Percentiles rank a stretch among this genome's conserved stretches.
These are phyloP conservation scores for Silurus asotus DNA, from an alignment of 2,113 vertebrate genomes.

Conservation along the genomic window DNA sequence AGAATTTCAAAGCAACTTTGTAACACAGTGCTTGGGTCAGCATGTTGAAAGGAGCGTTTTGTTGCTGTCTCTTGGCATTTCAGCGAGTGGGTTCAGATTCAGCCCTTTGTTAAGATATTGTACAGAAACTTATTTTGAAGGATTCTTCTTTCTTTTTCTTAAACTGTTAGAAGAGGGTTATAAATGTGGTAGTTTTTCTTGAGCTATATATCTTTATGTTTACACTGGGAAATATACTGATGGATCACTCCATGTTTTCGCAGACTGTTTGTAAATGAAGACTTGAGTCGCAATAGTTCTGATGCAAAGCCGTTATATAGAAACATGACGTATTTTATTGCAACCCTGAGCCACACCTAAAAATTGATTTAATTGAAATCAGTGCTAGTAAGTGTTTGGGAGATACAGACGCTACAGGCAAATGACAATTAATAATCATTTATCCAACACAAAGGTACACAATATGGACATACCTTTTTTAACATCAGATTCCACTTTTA, in stretches of 20 bases:
- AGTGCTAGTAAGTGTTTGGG: too few relatives aligned
- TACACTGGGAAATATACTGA: neutral
- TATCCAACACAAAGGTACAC: neutral
- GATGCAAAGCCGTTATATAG: neutral
- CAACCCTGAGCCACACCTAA: neutral
- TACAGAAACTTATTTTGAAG: conserved; percentile 1
- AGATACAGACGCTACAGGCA: neutral
- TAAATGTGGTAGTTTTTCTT: neutral
- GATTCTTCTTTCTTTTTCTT: neutral
- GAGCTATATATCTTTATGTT: neutral
- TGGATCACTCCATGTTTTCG: neutral
- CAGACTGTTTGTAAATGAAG: neutral
- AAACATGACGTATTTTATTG: neutral
- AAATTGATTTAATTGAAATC: neutral
- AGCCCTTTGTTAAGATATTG: neutral
- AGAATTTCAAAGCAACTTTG: neutral
- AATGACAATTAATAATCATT: too few relatives aligned
- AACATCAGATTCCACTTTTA: too few relatives aligned
- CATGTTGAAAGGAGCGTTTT: conserved; percentile 16
- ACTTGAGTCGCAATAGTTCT: neutral
- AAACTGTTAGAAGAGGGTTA: neutral
- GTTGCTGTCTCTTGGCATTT: conserved; percentile 11
- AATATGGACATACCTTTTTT: neutral
- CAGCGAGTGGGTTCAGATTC: neutral
- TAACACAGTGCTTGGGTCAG: neutral